Percentiles rank a stretch among this genome's conserved stretches.
These are phyloP conservation scores for Trachelus stipa DNA, from an alignment of 2,888 invertebrate genomes.

Conservation along the genomic window DNA sequence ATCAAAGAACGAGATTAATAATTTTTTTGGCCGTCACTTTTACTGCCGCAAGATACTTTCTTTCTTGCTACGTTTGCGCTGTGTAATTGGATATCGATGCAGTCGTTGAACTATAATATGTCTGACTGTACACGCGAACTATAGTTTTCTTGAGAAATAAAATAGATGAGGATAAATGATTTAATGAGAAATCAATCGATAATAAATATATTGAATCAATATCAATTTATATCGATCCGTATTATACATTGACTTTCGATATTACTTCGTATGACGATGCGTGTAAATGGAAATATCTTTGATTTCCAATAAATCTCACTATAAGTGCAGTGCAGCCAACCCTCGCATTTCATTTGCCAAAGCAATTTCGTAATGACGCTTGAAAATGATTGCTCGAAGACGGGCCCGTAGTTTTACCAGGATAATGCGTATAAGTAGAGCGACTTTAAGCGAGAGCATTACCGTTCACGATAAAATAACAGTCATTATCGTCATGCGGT, in stretches of 20 bases:
- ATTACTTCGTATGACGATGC: neutral
- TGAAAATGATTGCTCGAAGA: conserved; percentile 56
- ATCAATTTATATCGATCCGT: neutral
- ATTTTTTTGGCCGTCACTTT: neutral
- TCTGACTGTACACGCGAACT: neutral
- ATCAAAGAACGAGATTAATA: neutral
- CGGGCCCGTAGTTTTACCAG: conserved; percentile 39
- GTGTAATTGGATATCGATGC: conserved; percentile 37
- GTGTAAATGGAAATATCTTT: neutral
- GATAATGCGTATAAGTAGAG: conserved; percentile 59
- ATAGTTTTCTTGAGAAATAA: neutral
- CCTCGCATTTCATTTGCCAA: conserved; percentile 55
- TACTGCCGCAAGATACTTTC: neutral
- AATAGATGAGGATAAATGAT: neutral
- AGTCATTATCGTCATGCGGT: conserved; percentile 54
- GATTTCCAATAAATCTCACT: conserved; percentile 61
- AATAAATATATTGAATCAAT: no score
- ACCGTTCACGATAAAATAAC: conserved; percentile 62
- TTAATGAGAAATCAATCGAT: neutral
- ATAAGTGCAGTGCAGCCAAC: conserved; percentile 33
- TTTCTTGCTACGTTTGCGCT: conserved; percentile 28
- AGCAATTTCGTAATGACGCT: conserved; percentile 61
- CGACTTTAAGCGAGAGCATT: conserved; percentile 57
- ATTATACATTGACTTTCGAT: neutral
- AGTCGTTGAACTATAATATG: conserved; percentile 26